A percentile compares a stretch with the other conserved stretches of the same genome.
Evolutionary conservation across 2,113 vertebrate species (phyloP).

Genomic region (Pomatorhinus ruficollis): DNA sequence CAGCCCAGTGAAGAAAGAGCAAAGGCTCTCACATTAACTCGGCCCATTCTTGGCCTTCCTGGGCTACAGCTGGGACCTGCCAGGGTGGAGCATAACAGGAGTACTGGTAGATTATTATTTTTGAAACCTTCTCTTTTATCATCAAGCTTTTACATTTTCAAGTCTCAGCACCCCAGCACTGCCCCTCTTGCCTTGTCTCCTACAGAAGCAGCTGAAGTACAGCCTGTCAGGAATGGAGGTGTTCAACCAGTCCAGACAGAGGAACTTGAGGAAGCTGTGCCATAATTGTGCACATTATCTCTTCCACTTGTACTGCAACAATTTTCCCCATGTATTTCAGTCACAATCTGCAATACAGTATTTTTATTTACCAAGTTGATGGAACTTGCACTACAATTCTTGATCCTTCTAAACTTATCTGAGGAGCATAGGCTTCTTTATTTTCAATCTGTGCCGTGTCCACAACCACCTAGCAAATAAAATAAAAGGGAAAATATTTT

Average conservation of each 20-base stretch:
- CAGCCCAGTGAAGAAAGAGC: neutral
- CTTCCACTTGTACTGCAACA: neutral
- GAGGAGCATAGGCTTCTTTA: constrained; percentile 96
- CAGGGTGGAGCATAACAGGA: neutral
- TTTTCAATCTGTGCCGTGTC: constrained; percentile 98
- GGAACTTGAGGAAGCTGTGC: neutral
- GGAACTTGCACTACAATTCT: constrained; percentile 96
- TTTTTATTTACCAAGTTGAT: constrained; percentile 90
- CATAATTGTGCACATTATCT: fast-evolving
- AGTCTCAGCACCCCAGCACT: neutral
- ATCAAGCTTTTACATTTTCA: neutral
- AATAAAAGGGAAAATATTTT: neutral
- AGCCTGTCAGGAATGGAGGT: neutral
- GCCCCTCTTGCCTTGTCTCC: neutral
- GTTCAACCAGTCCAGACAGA: neutral
- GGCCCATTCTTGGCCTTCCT: neutral
- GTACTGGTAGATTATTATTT: neutral
- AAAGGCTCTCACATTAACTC: neutral
- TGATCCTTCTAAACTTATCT: constrained; percentile 94
- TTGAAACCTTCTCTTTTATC: neutral
- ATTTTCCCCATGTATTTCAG: neutral
- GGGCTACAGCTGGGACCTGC: neutral
- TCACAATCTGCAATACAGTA: neutral
- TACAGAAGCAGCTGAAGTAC: neutral
- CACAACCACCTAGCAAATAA: constrained; percentile 88